A percentile compares a stretch with the other conserved stretches of the same genome.
Evolutionary conservation across 2,797 vertebrate species (phyloP).

Genomic region (Antennarius maculatus): DNA sequence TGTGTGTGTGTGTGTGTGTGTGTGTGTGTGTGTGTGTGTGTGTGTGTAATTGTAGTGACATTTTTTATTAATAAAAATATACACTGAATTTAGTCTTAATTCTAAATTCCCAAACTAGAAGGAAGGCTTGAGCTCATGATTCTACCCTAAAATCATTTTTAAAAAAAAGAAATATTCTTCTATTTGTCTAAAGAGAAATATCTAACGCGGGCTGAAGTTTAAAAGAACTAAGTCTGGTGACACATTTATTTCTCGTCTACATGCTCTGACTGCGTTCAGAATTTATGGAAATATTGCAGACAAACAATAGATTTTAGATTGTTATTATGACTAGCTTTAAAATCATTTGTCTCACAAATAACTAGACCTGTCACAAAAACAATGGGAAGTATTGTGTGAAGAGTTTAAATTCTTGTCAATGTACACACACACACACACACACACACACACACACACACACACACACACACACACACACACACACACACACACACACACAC

Average conservation of each 20-base stretch:
- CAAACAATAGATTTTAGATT: too few species aligned
- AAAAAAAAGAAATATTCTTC: too few species aligned
- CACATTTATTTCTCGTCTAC: too few species aligned
- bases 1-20: constrained; percentile 7
- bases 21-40: neutral
- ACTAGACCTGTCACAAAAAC: neutral
- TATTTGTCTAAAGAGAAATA: constrained; percentile 1
- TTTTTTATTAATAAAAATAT: neutral
- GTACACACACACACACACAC: constrained; percentile 5
- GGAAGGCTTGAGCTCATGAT: too few species aligned
- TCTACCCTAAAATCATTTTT: too few species aligned
- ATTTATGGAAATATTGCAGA: neutral
- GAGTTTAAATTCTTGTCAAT: too few species aligned
- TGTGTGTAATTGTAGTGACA: neutral
- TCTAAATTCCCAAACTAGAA: neutral
- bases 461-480: neutral
- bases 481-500: constrained; percentile 16
- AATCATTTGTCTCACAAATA: neutral
- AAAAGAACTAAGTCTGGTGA: too few species aligned
- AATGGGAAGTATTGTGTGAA: neutral
- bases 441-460: constrained; percentile 12
- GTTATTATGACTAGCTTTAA: too few species aligned
- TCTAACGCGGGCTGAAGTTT: too few species aligned
- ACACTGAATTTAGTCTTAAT: neutral
- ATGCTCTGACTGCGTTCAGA: neutral